Evolutionary conservation across 2,113 vertebrate species (phyloP).

Genomic region (Paratilapia polleni): DNA sequence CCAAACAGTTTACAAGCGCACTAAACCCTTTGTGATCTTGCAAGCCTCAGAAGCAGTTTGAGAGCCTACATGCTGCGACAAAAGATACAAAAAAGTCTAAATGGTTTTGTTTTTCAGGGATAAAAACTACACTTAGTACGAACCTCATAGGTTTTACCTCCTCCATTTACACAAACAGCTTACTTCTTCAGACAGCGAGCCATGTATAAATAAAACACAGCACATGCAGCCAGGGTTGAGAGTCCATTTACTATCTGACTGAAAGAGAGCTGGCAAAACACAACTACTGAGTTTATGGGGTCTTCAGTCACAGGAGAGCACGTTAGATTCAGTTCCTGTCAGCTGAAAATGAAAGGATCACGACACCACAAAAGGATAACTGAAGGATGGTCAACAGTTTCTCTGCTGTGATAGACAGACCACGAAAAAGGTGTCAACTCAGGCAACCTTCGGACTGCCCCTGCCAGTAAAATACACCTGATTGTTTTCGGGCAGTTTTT

Average conservation of each 20-base stretch:
- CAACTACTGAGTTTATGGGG: background rate
- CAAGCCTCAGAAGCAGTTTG: background rate
- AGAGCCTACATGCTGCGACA: background rate
- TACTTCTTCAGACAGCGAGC: conserved; percentile 2
- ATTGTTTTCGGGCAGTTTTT: too few species aligned
- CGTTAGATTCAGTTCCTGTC: background rate
- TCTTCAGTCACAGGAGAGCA: background rate
- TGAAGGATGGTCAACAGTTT: background rate
- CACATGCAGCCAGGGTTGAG: background rate
- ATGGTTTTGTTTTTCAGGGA: background rate
- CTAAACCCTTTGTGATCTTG: background rate
- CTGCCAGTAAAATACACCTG: background rate
- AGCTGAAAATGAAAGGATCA: background rate
- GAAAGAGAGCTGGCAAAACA: background rate
- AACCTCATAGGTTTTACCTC: background rate
- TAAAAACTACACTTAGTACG: background rate
- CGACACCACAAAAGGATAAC: background rate
- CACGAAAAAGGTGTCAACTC: background rate
- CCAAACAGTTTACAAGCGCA: conserved; percentile 10
- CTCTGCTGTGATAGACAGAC: background rate
- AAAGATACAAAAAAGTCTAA: background rate
- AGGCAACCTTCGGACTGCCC: background rate
- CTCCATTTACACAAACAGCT: conserved; percentile 1
- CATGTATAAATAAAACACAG: conserved; percentile 38
- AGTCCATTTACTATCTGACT: background rate